Percentiles rank a stretch among this genome's conserved stretches.
Conservation (phyloP, 2,113 vertebrate species). For the Castor canadensis region DNA sequence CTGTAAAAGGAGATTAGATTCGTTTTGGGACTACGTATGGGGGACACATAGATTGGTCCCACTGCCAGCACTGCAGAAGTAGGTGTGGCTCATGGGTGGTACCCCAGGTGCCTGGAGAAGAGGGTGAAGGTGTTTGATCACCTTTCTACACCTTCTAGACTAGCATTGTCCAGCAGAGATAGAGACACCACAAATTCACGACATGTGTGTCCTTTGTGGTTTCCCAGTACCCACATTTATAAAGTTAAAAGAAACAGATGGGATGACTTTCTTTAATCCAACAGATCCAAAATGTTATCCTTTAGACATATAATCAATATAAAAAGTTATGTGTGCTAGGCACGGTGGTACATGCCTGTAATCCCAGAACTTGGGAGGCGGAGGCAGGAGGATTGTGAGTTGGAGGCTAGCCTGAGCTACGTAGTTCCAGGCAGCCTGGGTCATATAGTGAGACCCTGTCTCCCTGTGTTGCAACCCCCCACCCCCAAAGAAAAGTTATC, state of each 20-base stretch:
- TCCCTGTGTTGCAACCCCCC: no score
- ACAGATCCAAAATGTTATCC: background rate
- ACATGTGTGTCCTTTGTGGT: background rate
- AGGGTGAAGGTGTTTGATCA: fast-evolving
- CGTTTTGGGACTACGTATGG: background rate
- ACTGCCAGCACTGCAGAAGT: background rate
- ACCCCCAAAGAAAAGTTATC: no score
- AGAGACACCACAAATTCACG: fast-evolving
- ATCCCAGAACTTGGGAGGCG: no score
- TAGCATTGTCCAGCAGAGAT: background rate
- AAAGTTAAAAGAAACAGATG: background rate
- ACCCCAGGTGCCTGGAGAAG: background rate
- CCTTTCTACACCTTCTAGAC: background rate
- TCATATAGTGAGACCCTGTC: no score
- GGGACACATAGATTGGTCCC: background rate
- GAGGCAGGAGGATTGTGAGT: no score
- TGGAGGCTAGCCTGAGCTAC: no score
- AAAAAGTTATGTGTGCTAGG: background rate
- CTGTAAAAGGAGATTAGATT: background rate
- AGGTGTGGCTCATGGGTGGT: background rate
- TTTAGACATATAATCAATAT: background rate
- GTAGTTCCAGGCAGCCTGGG: no score
- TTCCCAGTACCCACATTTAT: background rate
- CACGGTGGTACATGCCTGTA: no score
- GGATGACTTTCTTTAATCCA: background rate